phyloP scores from a whole-genome alignment of 1,140 invertebrate genomes.

The Chlorops oryzae region DNA sequence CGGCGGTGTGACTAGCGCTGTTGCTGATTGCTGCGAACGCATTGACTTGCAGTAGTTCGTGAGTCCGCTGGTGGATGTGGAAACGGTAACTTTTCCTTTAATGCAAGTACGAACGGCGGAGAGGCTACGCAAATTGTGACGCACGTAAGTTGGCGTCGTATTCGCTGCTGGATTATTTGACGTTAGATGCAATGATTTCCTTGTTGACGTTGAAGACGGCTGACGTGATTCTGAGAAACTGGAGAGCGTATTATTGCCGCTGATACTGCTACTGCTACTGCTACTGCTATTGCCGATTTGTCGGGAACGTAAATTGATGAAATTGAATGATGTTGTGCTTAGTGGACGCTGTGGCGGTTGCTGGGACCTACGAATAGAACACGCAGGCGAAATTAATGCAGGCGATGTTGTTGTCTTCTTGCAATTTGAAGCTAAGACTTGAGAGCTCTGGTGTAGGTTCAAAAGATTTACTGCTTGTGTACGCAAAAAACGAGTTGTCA shows the following conservation, averaged over 20 bases:
- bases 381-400: neutral
- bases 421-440: neutral
- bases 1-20: slow-evolving; percentile 28
- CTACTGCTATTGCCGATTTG: neutral
- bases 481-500: slow-evolving; percentile 8
- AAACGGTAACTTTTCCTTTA: slow-evolving; percentile 15
- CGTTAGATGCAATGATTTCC: slow-evolving; percentile 12
- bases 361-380: neutral
- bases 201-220: slow-evolving; percentile 1
- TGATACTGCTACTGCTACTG: slow-evolving; percentile 5
- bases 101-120: too few species aligned
- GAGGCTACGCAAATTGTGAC: slow-evolving; percentile 12
- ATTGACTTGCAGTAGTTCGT: slow-evolving; percentile 24
- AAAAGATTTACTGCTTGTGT: neutral
- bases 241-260: slow-evolving; percentile 4
- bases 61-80: slow-evolving; percentile 14
- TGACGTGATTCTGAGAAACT: neutral
- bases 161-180: neutral
- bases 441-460: neutral
- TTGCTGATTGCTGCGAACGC: slow-evolving; percentile 25
- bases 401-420: neutral
- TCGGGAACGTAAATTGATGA: neutral
- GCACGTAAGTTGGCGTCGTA: slow-evolving; percentile 2
- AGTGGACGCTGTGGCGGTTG: slow-evolving; percentile 4
- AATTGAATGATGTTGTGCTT: neutral